phyloP scores from a whole-genome alignment of 1,140 invertebrate species.

The Leptopilina clavipes region DNA sequence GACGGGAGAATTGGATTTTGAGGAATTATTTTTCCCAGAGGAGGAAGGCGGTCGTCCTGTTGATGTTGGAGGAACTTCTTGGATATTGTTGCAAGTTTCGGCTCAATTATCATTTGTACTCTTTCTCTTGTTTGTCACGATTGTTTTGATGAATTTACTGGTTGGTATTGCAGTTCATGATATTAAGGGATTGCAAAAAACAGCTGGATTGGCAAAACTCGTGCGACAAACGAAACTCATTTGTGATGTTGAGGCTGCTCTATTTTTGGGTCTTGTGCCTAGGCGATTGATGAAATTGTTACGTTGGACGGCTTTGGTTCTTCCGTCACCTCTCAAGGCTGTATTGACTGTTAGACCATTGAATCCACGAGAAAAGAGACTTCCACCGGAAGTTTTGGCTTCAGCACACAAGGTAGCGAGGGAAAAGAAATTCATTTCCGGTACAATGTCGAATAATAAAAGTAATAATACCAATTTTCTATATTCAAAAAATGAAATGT shows the following conservation, averaged over 20 bases:
- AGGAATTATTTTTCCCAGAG: slow-evolving; percentile 78
- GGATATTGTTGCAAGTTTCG: slow-evolving; percentile 80
- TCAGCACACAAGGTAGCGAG: slow-evolving; percentile 85
- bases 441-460: slow-evolving; percentile 48
- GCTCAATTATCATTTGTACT: slow-evolving; percentile 84
- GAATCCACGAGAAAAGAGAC: slow-evolving; percentile 85
- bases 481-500: slow-evolving; percentile 53
- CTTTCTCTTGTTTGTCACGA: slow-evolving; percentile 86
- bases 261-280: slow-evolving; percentile 83
- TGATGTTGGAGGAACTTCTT: slow-evolving; percentile 58
- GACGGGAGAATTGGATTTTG: slow-evolving; percentile 88
- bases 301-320: slow-evolving; percentile 83
- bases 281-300: slow-evolving; percentile 81
- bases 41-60: slow-evolving; percentile 78
- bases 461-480: slow-evolving; percentile 46
- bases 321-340: slow-evolving; percentile 85
- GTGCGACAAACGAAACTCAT: slow-evolving; percentile 87
- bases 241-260: slow-evolving; percentile 82
- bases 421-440: slow-evolving; percentile 74
- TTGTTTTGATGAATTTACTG: slow-evolving; percentile 87
- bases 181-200: slow-evolving; percentile 86
- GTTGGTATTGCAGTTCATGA: slow-evolving; percentile 88
- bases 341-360: slow-evolving; percentile 86
- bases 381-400: slow-evolving; percentile 84
- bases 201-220: slow-evolving; percentile 83